Conservation (phyloP, 2,888 invertebrate genomes). For the Sinelater perroti region DNA sequence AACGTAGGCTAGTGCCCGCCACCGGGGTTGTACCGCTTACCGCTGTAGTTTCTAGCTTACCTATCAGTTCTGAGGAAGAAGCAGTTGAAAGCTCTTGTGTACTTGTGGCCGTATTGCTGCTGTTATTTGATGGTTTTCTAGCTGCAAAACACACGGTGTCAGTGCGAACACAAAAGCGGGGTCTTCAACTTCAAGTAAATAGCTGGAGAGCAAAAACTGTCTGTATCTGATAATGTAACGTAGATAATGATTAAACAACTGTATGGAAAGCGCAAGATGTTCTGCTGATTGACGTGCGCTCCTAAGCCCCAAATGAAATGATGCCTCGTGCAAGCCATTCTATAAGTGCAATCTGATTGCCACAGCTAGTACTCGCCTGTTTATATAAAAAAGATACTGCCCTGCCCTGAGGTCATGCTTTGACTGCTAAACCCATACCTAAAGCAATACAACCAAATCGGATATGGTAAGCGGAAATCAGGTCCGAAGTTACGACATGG, state of each 20-base stretch:
- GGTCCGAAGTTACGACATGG: constrained; percentile 56
- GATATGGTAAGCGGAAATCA: constrained; percentile 59
- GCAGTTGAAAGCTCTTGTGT: constrained; percentile 39
- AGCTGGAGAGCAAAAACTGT: constrained; percentile 15
- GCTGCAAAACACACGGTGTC: constrained; percentile 45
- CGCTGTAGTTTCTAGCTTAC: constrained; percentile 35
- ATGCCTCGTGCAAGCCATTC: constrained; percentile 48
- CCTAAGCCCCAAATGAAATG: constrained; percentile 32
- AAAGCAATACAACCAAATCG: constrained; percentile 60
- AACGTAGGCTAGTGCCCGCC: constrained; percentile 63
- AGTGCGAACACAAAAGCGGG: constrained; percentile 26
- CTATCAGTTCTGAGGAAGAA: constrained; percentile 37
- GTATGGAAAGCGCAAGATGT: constrained; percentile 26
- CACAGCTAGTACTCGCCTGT: constrained; percentile 52
- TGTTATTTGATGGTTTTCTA: constrained; percentile 43
- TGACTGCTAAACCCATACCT: constrained; percentile 60
- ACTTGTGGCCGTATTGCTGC: constrained; percentile 41
- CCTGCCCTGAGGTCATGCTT: constrained; percentile 56
- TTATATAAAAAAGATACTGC: constrained; percentile 54
- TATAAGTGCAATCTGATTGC: constrained; percentile 44
- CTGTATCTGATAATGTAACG: constrained; percentile 5
- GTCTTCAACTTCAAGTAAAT: neutral
- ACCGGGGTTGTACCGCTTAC: constrained; percentile 55
- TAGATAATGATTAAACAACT: constrained; percentile 16
- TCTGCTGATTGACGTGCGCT: constrained; percentile 32